Evolutionary conservation across 2,797 vertebrate genomes (phyloP), one percentile per base, ranked within the genome.

Genomic region (Peromyscus eremicus): DNA sequence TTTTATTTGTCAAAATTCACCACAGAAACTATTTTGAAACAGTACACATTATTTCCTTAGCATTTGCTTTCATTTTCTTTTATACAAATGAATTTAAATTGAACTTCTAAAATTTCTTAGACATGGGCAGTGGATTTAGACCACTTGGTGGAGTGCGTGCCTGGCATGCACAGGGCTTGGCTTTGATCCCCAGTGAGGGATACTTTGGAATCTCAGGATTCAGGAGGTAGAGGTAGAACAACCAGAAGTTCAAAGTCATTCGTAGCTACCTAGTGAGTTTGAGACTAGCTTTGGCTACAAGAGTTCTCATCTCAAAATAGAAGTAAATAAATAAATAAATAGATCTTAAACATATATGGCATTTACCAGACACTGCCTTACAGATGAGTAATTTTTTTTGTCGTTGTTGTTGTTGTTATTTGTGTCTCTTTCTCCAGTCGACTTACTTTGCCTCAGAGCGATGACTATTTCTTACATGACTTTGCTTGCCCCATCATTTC

Each of bases 1-100:
- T 89, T 97, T 92, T 68, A 76, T 88, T 89, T 86, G 52, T 89
- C 62, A 97, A 94, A 96, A 94, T 75, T 62, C 27, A 64, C 66
- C 66, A 62, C 43, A 25, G 62, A 68, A 32, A 64, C 92, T 93
- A 95, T 92, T 94, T 95, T 95, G 79, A 76, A 52, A 37, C 46
- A 93, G 76, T 25, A 27, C n/a, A 89, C 49, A 84, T 94, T 92
- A 82, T 94, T 96, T 97, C 87, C 49, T 92, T 60, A 88, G 77
- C 92, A 92, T 89, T 55, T 95, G 81, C 82, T 89, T 89, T 81
- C 76, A 83, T 86, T 96, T 85, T 91, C 55, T 40, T 94, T 88
- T 86, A 90, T 88, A 93, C 79, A 89, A 80, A 71, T 27, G 34
- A 34, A 91, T 94, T 90, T 86, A 94, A 92, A 96, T 40, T 37